phyloP scores from a whole-genome alignment of 2,113 vertebrate genomes.

The Urocolius indicus region DNA sequence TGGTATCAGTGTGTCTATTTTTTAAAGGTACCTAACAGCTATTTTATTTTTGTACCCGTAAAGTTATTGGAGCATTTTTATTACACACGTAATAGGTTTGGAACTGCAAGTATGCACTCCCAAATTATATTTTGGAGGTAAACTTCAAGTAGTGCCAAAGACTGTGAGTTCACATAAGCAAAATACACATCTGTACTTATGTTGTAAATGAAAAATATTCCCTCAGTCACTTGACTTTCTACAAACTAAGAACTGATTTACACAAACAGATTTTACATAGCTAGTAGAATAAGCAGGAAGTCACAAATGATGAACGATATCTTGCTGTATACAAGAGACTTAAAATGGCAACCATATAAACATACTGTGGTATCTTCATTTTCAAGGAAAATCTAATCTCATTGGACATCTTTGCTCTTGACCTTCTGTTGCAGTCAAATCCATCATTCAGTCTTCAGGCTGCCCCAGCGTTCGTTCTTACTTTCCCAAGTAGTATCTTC shows the following conservation, averaged over 20 bases:
- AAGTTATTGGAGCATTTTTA: not conserved
- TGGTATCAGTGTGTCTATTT: not conserved
- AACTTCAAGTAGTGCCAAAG: not conserved
- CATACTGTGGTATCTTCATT: not conserved
- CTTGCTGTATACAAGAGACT: not conserved
- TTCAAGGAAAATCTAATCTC: not conserved
- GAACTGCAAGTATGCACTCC: not conserved
- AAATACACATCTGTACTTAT: not conserved
- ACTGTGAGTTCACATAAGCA: not conserved
- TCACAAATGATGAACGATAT: not conserved
- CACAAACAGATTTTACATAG: not conserved
- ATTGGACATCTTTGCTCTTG: not conserved
- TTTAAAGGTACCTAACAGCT: not conserved
- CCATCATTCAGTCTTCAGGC: not conserved
- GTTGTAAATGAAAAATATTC: not conserved
- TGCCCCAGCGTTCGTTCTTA: not conserved
- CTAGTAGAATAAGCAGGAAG: not conserved
- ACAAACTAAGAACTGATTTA: not conserved
- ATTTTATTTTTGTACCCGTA: not conserved
- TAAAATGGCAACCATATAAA: not conserved
- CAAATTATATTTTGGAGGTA: not conserved
- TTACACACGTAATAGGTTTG: not conserved
- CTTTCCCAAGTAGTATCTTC: not conserved
- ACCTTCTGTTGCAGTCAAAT: not conserved
- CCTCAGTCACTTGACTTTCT: not conserved